Base-by-base conservation (phyloP, 2,888 invertebrate species). In the Drosophila nr. fundita region DNA sequence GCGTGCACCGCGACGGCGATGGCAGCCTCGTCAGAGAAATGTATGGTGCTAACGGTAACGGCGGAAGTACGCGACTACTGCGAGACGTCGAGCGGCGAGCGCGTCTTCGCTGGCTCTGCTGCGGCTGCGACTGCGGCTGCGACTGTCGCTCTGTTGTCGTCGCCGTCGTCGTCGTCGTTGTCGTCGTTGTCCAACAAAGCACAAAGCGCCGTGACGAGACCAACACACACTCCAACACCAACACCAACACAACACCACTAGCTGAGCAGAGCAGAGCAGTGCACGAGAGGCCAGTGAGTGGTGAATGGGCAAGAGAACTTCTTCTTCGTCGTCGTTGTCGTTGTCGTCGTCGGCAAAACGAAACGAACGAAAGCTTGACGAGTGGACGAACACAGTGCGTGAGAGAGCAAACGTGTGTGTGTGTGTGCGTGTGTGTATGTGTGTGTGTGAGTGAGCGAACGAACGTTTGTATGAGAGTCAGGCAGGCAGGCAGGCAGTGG, bases 21-120 rank as follows among this genome's bases (percentile, higher is more conserved):
- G 83, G 76, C 78, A 81, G 78, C 78, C 73, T 77, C 73, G 84
- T 84, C 87, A 75, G 65, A 68, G 45, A 82, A 72, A 64, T 87
- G 82, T 88, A 76, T 85, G 84, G 89, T 90, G 89, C 90, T 86
- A 86, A 86, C 85, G 85, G 87, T 83, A 86, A 86, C 85, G 85
- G 89, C 85, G 90, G 85, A 85, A 85, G 87, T 85, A 90, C 85
- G 85, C 85, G 85, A 85, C 85, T 85, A 83, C 90, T 85, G 85
- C 83, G 74, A 80, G 77, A 80, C 87, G 76, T 84, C 83, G 73
- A 89, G 84, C 88, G 83, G 86, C 83, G 83, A 83, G 88, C 82
- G 83, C 83, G 87, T 87, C 87, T 87, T 87, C 89, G 82, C 90
- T 89, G 76, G 62, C 78, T 81, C 78, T 78, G 78, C 78, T 77